These are phyloP conservation scores for Centroberyx gerrardi DNA, from an alignment of 2,797 vertebrate genomes.

Conservation along the genomic window DNA sequence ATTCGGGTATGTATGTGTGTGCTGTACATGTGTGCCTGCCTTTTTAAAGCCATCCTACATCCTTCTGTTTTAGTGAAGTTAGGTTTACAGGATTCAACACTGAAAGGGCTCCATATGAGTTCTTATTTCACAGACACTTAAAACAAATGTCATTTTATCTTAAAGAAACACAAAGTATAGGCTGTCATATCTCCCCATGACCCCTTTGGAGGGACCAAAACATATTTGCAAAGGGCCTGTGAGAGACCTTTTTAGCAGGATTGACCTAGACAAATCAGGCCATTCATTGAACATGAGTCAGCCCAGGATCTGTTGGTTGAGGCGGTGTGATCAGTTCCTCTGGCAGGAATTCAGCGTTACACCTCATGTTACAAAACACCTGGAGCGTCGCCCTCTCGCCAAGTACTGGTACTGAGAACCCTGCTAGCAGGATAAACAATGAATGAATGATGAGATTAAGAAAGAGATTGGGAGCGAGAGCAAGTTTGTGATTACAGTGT, in stretches of 20 bases:
- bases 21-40: not conserved
- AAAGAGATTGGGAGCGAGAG: slow-evolving; percentile 38
- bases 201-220: not conserved
- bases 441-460: slow-evolving; percentile 67
- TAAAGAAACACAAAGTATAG: too few species aligned
- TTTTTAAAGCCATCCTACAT: not conserved
- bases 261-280: slow-evolving; percentile 43
- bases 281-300: slow-evolving; percentile 46
- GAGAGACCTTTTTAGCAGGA: slow-evolving; percentile 1
- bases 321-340: slow-evolving; percentile 44
- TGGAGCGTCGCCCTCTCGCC: slow-evolving; percentile 53
- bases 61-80: not conserved
- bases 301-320: slow-evolving; percentile 31
- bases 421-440: slow-evolving; percentile 59
- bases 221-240: slow-evolving; percentile 3
- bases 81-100: too few species aligned
- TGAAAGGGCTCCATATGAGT: too few species aligned
- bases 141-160: not conserved
- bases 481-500: slow-evolving; percentile 49
- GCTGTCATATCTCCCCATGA: not conserved
- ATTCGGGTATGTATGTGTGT: not conserved
- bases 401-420: slow-evolving; percentile 41
- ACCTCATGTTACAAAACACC: slow-evolving; percentile 70
- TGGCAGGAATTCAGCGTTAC: slow-evolving; percentile 57
- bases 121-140: not conserved